phyloP scores from a whole-genome alignment of 2,113 vertebrate genomes.

The Siniperca chuatsi region DNA sequence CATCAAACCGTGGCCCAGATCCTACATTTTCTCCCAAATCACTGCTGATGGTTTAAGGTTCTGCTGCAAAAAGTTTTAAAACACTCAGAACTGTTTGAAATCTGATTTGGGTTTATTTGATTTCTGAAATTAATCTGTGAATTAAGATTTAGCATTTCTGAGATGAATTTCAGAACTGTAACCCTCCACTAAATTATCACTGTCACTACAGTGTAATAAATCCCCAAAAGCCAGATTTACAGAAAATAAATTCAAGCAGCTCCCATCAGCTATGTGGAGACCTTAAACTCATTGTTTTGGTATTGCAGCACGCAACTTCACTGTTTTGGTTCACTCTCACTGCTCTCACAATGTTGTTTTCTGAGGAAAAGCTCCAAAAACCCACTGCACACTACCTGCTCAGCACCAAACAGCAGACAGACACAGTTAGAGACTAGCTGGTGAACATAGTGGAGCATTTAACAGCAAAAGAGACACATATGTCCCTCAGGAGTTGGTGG shows the following conservation, averaged over 20 bases:
- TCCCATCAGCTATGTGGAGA: too few species aligned
- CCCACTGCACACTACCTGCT: too few species aligned
- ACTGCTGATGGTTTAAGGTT: background rate
- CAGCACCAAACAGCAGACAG: background rate
- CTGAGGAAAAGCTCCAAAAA: background rate
- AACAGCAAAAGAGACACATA: background rate
- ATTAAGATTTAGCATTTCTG: too few species aligned
- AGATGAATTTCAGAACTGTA: background rate
- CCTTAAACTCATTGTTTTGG: background rate
- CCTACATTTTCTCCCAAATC: background rate
- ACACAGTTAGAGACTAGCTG: background rate
- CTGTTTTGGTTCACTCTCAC: too few species aligned
- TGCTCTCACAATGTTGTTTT: too few species aligned
- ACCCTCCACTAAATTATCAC: background rate
- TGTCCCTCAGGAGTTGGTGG: background rate
- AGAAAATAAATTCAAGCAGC: background rate
- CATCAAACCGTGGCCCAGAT: background rate
- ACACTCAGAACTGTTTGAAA: too few species aligned
- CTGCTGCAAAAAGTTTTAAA: too few species aligned
- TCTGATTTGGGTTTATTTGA: too few species aligned
- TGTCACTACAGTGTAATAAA: background rate
- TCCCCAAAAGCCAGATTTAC: background rate
- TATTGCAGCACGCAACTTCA: background rate
- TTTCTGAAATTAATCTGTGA: too few species aligned
- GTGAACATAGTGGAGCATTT: background rate